A percentile compares a stretch with the other conserved stretches of the same genome.
phyloP scores from a whole-genome alignment of 2,113 vertebrate genomes.

The Falcunculus frontatus region DNA sequence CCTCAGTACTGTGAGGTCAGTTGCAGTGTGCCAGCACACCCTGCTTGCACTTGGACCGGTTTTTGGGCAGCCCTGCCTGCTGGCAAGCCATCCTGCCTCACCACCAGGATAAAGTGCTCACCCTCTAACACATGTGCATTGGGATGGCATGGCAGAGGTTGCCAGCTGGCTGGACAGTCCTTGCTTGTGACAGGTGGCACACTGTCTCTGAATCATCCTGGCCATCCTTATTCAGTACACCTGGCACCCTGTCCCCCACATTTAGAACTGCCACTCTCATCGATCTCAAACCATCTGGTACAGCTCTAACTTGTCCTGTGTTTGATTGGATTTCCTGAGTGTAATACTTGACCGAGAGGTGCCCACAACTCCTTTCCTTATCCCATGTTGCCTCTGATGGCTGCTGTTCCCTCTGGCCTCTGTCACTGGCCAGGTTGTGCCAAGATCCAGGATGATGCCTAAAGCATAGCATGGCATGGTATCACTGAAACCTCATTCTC shows the following conservation, averaged over 20 bases:
- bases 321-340: neutral
- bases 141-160: neutral
- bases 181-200: constrained; percentile 8
- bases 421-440: neutral
- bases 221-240: neutral
- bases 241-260: neutral
- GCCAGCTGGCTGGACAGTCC: constrained; percentile 2
- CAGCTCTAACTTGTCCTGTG: neutral
- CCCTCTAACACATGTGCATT: neutral
- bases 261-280: neutral
- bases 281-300: neutral
- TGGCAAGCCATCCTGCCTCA: neutral
- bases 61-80: neutral
- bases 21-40: neutral
- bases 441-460: neutral
- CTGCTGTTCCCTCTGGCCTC: neutral
- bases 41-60: neutral
- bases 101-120: neutral
- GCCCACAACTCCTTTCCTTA: neutral
- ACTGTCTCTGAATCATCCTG: neutral
- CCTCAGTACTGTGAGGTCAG: neutral
- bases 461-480: neutral
- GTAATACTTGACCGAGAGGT: neutral
- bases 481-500: neutral
- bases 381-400: neutral